Percentiles rank a stretch among this genome's conserved stretches.
These are phyloP conservation scores for Blera fallax DNA, from an alignment of 2,888 invertebrate species.

Conservation along the genomic window DNA sequence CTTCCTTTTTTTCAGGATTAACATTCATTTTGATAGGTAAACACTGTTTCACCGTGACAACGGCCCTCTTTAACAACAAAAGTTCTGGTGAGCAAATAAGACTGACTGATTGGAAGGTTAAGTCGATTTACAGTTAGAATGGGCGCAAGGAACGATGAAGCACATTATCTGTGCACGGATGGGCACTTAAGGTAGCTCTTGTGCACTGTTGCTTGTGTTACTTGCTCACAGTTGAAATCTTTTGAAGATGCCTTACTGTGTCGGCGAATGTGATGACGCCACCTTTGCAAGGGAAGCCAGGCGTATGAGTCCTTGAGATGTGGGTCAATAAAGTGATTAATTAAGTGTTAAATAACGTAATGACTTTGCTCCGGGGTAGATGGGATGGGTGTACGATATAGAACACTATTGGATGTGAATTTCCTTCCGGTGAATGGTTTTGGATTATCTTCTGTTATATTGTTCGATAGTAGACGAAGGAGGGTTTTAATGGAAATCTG, in stretches of 20 bases:
- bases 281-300: constrained; percentile 6
- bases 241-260: constrained; percentile 14
- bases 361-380: constrained; percentile 13
- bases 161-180: constrained; percentile 51
- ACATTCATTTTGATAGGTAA: not conserved
- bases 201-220: constrained; percentile 15
- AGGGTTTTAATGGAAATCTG: not conserved
- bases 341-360: constrained; percentile 64
- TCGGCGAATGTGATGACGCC: not conserved
- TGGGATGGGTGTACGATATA: constrained; percentile 8
- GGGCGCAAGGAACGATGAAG: not conserved
- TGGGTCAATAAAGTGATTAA: constrained; percentile 66
- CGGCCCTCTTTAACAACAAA: not conserved
- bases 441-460: constrained; percentile 6
- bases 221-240: constrained; percentile 18
- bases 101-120: constrained; percentile 28
- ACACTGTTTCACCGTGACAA: not conserved
- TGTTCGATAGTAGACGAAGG: not conserved
- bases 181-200: constrained; percentile 43
- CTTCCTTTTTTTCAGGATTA: not conserved
- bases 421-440: constrained; percentile 43
- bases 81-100: not conserved
- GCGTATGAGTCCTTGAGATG: constrained; percentile 43
- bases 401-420: constrained; percentile 18
- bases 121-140: not conserved